phyloP scores from a whole-genome alignment of 2,888 invertebrate species.

The Dilophus febrilis region DNA sequence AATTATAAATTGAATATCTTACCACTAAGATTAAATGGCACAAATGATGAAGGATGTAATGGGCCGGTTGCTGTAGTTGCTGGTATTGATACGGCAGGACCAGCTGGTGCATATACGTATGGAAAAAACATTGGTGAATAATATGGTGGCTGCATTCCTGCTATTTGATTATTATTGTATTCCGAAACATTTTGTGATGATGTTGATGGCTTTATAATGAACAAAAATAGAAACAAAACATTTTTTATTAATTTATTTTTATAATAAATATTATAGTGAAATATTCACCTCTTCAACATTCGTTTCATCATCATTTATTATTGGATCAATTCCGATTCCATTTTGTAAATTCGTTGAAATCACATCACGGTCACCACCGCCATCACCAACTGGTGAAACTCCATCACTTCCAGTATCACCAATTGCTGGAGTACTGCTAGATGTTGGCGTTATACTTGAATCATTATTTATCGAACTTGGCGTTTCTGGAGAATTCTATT shows the following conservation, averaged over 20 bases:
- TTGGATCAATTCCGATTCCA: background rate
- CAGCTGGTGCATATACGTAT: no score
- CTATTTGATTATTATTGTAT: conserved; percentile 3
- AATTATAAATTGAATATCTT: no score
- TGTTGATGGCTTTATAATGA: background rate
- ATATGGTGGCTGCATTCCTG: conserved; percentile 7
- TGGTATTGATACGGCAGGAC: no score
- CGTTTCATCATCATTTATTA: background rate
- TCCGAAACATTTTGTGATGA: background rate
- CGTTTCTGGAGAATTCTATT: conserved; percentile 1
- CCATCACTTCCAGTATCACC: background rate
- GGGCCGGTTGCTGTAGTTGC: background rate
- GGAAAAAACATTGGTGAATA: conserved; percentile 7
- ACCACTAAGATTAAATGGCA: conserved; percentile 11
- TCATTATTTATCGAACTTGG: conserved; percentile 2
- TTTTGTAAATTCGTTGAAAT: background rate
- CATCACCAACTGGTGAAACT: background rate
- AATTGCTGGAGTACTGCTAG: conserved; percentile 2
- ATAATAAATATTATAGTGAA: no score
- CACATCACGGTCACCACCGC: no score
- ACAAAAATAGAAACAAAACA: background rate
- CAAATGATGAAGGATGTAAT: conserved; percentile 5
- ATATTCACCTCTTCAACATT: no score
- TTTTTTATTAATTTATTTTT: no score
- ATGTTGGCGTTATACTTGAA: background rate